Percentiles rank a stretch among this genome's conserved stretches.
These are phyloP conservation scores for Achroia grisella DNA, from an alignment of 1,140 invertebrate species.

Conservation along the genomic window DNA sequence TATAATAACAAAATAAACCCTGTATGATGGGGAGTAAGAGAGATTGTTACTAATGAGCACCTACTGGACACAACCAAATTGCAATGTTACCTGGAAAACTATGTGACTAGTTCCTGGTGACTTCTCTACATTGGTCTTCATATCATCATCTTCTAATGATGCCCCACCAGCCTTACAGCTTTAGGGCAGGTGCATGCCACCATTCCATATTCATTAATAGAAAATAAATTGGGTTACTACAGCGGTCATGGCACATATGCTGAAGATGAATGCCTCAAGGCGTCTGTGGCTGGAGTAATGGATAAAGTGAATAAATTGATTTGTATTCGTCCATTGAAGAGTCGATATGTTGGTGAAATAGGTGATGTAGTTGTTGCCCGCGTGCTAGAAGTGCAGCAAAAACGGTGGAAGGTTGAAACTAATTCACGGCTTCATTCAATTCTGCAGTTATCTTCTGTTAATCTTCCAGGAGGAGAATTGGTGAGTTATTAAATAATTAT, in stretches of 20 bases:
- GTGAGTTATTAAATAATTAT: constrained; percentile 69
- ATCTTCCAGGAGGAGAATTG: constrained; percentile 97
- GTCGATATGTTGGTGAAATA: constrained; percentile 93
- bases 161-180: too few species aligned
- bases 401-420: constrained; percentile 96
- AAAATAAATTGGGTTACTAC: too few species aligned
- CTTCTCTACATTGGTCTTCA: too few species aligned
- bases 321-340: constrained; percentile 91
- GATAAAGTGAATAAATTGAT: constrained; percentile 97
- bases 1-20: too few species aligned
- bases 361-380: constrained; percentile 98
- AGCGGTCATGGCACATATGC: constrained; percentile 98
- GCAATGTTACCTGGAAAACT: too few species aligned
- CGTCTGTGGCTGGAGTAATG: constrained; percentile 95
- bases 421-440: constrained; percentile 93
- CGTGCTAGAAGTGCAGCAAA: constrained; percentile 92
- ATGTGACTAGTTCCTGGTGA: too few species aligned
- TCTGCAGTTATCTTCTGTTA: constrained; percentile 93
- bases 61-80: too few species aligned
- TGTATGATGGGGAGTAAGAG: too few species aligned
- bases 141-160: too few species aligned
- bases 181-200: too few species aligned
- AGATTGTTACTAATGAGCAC: too few species aligned
- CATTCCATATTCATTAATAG: too few species aligned
- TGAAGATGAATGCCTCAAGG: constrained; percentile 85